Percentiles rank a stretch among this genome's conserved stretches.
phyloP scores from a whole-genome alignment of 2,113 vertebrate genomes.

The Thryonomys swinderianus region DNA sequence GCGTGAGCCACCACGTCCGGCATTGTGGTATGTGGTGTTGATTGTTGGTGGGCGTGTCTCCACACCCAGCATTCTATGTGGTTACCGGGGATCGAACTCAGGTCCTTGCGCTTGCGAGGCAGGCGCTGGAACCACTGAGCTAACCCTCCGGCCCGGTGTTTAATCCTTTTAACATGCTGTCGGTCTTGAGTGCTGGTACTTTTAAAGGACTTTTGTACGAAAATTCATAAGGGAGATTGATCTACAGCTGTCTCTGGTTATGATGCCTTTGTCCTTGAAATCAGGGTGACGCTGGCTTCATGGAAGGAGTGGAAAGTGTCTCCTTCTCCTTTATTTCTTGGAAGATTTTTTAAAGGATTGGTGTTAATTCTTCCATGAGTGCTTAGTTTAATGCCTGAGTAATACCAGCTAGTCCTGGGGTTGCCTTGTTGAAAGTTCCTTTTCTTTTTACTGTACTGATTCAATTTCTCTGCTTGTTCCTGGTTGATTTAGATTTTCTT shows the following conservation, averaged over 20 bases:
- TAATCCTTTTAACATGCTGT: neutral
- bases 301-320: neutral
- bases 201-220: neutral
- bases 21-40: too few relatives aligned
- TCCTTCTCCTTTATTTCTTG: neutral
- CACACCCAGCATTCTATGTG: too few relatives aligned
- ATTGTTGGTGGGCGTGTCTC: too few relatives aligned
- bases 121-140: too few relatives aligned
- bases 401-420: neutral
- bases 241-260: neutral
- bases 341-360: neutral
- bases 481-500: neutral
- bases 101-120: too few relatives aligned
- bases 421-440: neutral
- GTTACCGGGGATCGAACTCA: too few relatives aligned
- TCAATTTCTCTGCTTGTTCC: neutral
- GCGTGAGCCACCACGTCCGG: too few relatives aligned
- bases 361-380: neutral
- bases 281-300: neutral
- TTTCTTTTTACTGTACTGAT: neutral
- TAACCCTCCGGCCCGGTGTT: neutral
- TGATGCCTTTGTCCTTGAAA: neutral
- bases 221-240: neutral
- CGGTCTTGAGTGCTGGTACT: neutral
- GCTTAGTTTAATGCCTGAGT: neutral